phyloP scores from a whole-genome alignment of 2,888 invertebrate species.

The Scotopteryx bipunctaria region DNA sequence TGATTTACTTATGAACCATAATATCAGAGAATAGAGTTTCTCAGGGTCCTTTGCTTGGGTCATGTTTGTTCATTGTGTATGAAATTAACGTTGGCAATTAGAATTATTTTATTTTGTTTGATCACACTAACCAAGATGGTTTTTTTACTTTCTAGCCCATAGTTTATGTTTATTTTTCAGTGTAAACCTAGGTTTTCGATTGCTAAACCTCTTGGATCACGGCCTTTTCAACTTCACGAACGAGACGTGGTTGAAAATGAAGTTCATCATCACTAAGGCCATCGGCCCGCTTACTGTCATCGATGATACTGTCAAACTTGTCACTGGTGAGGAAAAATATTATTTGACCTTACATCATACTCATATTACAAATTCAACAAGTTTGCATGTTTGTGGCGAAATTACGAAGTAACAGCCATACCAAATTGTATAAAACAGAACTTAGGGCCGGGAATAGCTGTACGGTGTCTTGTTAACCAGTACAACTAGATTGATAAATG shows the following conservation, averaged over 20 bases:
- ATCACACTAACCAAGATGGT: too few relatives aligned
- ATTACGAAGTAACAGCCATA: too few relatives aligned
- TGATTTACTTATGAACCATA: not conserved
- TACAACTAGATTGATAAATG: too few relatives aligned
- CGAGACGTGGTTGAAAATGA: slow-evolving; percentile 61
- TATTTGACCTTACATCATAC: too few relatives aligned
- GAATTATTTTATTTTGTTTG: too few relatives aligned
- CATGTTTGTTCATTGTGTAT: slow-evolving; percentile 2
- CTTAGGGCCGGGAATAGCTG: too few relatives aligned
- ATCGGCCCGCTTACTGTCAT: slow-evolving; percentile 56
- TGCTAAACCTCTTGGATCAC: slow-evolving; percentile 65
- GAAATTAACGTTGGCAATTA: too few relatives aligned
- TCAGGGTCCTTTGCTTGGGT: slow-evolving; percentile 2
- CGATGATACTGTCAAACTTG: slow-evolving; percentile 57
- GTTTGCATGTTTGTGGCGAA: too few relatives aligned
- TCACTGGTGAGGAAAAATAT: slow-evolving; percentile 55
- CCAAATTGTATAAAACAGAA: too few relatives aligned
- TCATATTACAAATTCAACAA: too few relatives aligned
- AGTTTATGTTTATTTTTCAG: slow-evolving; percentile 47
- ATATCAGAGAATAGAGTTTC: slow-evolving; percentile 1
- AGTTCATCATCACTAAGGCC: slow-evolving; percentile 48
- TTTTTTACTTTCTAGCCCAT: too few relatives aligned
- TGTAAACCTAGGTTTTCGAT: slow-evolving; percentile 58
- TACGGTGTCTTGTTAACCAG: too few relatives aligned
- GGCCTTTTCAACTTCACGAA: slow-evolving; percentile 57